Evolutionary conservation across 1,140 invertebrate species (phyloP).

Genomic region (Penaeus vannamei): DNA sequence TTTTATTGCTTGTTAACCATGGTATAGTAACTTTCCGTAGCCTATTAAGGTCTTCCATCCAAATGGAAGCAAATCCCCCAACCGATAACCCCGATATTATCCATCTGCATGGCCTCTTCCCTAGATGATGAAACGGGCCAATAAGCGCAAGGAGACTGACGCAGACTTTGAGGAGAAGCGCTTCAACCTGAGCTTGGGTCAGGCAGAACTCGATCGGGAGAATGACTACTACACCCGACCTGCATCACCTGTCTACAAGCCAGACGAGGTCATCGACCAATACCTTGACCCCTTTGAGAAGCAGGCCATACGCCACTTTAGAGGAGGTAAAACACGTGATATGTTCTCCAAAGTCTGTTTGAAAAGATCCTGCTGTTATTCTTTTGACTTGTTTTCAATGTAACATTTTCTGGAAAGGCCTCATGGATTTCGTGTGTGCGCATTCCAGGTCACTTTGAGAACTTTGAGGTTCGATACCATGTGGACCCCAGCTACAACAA

Average conservation of each 20-base stretch:
- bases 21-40: too few species aligned
- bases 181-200: slow-evolving; percentile 87
- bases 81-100: too few species aligned
- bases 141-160: slow-evolving; percentile 93
- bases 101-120: not conserved
- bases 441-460: slow-evolving; percentile 70
- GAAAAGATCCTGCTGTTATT: not conserved
- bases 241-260: slow-evolving; percentile 72
- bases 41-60: too few species aligned
- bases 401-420: not conserved
- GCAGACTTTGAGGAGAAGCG: slow-evolving; percentile 98
- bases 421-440: not conserved
- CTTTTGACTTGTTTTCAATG: not conserved
- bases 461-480: slow-evolving; percentile 73
- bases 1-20: too few species aligned
- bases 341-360: too few species aligned
- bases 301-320: slow-evolving; percentile 64
- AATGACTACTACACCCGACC: slow-evolving; percentile 84
- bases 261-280: slow-evolving; percentile 55
- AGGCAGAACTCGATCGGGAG: slow-evolving; percentile 91
- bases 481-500: slow-evolving; percentile 59
- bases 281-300: slow-evolving; percentile 64
- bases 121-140: slow-evolving; percentile 89
- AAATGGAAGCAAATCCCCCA: not conserved
- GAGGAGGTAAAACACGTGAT: slow-evolving; percentile 40